Percentiles rank a stretch among this genome's conserved stretches.
Evolutionary conservation across 30 jellyfish, hydroid and myxozoan species (phyloP).

Genomic region (Hydra vulgaris): DNA sequence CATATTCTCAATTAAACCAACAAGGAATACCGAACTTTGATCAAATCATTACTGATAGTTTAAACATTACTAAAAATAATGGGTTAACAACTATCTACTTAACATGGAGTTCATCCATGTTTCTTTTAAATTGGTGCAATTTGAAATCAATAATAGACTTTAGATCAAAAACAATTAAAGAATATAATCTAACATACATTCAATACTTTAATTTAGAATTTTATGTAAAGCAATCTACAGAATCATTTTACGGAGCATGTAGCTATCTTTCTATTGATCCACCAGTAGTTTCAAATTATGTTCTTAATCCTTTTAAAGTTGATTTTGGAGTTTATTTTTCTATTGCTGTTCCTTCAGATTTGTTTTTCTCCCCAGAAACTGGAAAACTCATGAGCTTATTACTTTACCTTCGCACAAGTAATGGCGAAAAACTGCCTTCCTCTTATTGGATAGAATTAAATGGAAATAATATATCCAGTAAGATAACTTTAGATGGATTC

Average conservation of each 20-base stretch:
- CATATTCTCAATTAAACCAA: background rate
- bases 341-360: slow-evolving; percentile 21
- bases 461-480: slow-evolving; percentile 15
- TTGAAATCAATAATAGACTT: slow-evolving; percentile 29
- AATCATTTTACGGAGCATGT: slow-evolving; percentile 32
- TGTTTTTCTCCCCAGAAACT: slow-evolving; percentile 48
- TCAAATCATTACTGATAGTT: background rate
- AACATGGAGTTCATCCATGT: slow-evolving; percentile 36
- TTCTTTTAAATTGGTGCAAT: slow-evolving; percentile 36
- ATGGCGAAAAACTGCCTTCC: slow-evolving; percentile 8
- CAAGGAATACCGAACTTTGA: slow-evolving; percentile 17
- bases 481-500: slow-evolving; percentile 13
- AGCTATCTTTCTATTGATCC: slow-evolving; percentile 42
- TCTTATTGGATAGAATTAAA: slow-evolving; percentile 21
- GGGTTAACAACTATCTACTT: slow-evolving; percentile 23
- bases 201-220: slow-evolving; percentile 35
- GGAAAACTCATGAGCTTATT: slow-evolving; percentile 47
- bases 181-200: slow-evolving; percentile 26
- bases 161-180: slow-evolving; percentile 33
- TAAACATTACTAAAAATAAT: slow-evolving; percentile 27
- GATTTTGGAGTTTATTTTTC: slow-evolving; percentile 44
- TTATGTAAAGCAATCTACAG: slow-evolving; percentile 8
- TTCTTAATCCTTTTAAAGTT: slow-evolving; percentile 8
- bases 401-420: slow-evolving; percentile 22
- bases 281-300: slow-evolving; percentile 18